These are phyloP conservation scores for Arvicanthis niloticus DNA, from an alignment of 2,113 vertebrate species.

Conservation along the genomic window DNA sequence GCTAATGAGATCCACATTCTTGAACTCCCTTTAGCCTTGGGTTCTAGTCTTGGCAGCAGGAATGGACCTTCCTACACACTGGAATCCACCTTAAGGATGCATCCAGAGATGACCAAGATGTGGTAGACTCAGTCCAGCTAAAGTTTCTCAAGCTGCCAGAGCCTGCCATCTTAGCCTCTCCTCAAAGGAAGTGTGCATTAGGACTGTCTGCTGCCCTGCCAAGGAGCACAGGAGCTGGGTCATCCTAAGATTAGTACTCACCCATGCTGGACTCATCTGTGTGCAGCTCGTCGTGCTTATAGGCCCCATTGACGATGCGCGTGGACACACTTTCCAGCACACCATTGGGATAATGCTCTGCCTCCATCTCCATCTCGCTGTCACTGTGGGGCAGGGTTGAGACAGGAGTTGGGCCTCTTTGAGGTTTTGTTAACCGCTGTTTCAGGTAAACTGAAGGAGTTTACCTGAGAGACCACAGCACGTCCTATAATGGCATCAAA, in stretches of 20 bases:
- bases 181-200: neutral
- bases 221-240: neutral
- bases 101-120: neutral
- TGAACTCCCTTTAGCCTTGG: neutral
- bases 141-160: slow-evolving; percentile 18
- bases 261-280: slow-evolving; percentile 96
- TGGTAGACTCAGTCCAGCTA: neutral
- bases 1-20: neutral
- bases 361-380: slow-evolving; percentile 99
- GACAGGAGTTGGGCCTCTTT: slow-evolving; percentile 36
- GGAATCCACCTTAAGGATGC: neutral
- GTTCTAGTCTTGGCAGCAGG: neutral
- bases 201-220: neutral
- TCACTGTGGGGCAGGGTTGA: slow-evolving; percentile 87
- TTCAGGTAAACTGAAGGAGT: neutral
- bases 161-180: neutral
- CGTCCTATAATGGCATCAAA: neutral
- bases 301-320: slow-evolving; percentile 97
- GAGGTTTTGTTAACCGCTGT: neutral
- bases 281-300: slow-evolving; percentile 97
- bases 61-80: neutral
- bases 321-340: slow-evolving; percentile 93
- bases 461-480: neutral
- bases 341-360: slow-evolving; percentile 97
- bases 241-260: slow-evolving; percentile 79